Conservation (phyloP, 2,888 invertebrate genomes). For the Sylvicola fuscatus region DNA sequence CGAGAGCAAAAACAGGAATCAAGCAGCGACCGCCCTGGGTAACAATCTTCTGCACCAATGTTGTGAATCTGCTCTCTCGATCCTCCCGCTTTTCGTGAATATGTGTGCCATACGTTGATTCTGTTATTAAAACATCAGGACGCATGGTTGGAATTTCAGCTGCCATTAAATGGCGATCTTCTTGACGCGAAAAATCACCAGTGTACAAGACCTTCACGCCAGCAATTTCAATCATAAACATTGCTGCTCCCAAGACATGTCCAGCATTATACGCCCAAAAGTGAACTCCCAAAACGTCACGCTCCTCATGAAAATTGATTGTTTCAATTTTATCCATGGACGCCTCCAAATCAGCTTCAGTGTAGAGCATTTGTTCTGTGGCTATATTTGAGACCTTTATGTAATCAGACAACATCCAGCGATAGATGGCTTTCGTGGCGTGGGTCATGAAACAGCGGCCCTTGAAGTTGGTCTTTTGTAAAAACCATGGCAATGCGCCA, state of each 20-base stretch:
- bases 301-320: slow-evolving; percentile 94
- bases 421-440: slow-evolving; percentile 97
- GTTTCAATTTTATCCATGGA: slow-evolving; percentile 99
- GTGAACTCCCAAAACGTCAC: slow-evolving; percentile 86
- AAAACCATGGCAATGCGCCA: slow-evolving; percentile 94
- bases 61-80: slow-evolving; percentile 82
- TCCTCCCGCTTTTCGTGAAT: slow-evolving; percentile 97
- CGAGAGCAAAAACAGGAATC: slow-evolving; percentile 96
- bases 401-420: slow-evolving; percentile 96
- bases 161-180: slow-evolving; percentile 97
- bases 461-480: slow-evolving; percentile 91
- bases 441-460: slow-evolving; percentile 99
- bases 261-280: slow-evolving; percentile 99
- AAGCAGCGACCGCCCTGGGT: slow-evolving; percentile 92
- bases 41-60: slow-evolving; percentile 88
- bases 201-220: slow-evolving; percentile 94
- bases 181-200: slow-evolving; percentile 96
- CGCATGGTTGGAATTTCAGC: slow-evolving; percentile 93
- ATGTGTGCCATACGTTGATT: slow-evolving; percentile 98
- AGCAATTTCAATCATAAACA: slow-evolving; percentile 99
- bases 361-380: slow-evolving; percentile 91
- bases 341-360: slow-evolving; percentile 89
- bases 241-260: slow-evolving; percentile 96
- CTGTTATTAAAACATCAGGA: slow-evolving; percentile 94
- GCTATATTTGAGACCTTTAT: slow-evolving; percentile 98